Evolutionary conservation across 2,797 vertebrate species (phyloP).

Genomic region (Cichlasoma orientale): DNA sequence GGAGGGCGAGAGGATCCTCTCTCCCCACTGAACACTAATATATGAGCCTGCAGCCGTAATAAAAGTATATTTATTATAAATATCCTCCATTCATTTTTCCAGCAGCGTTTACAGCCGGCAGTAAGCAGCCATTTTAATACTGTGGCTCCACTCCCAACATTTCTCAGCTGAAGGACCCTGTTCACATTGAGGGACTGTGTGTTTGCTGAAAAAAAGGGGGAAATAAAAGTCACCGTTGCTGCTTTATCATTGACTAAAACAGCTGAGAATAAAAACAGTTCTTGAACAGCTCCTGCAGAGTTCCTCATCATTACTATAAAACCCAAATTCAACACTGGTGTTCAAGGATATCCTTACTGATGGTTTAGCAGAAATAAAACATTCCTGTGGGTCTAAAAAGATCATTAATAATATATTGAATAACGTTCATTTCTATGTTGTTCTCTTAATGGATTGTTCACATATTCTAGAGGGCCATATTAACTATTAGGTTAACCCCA

Average conservation of each 20-base stretch:
- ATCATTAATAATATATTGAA: not conserved
- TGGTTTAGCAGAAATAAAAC: not conserved
- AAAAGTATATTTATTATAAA: constrained; percentile 63
- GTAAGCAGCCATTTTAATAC: constrained; percentile 49
- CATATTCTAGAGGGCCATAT: not conserved
- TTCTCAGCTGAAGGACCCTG: constrained; percentile 31
- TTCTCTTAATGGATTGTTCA: not conserved
- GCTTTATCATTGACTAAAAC: not conserved
- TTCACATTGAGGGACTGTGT: not conserved
- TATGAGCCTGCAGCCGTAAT: constrained; percentile 57
- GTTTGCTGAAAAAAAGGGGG: not conserved
- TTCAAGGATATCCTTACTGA: not conserved
- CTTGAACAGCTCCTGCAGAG: not conserved
- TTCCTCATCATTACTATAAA: not conserved
- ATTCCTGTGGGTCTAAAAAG: not conserved
- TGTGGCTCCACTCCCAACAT: constrained; percentile 1
- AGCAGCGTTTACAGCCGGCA: constrained; percentile 50
- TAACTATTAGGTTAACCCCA: not conserved
- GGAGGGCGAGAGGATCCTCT: not conserved
- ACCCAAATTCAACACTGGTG: not conserved
- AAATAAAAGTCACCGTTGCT: constrained; percentile 26
- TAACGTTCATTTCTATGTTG: not conserved
- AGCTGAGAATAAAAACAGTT: not conserved
- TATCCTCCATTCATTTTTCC: constrained; percentile 51
- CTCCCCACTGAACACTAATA: constrained; percentile 49